These are phyloP conservation scores for Leptothorax acervorum DNA, from an alignment of 2,888 invertebrate species.

Conservation along the genomic window DNA sequence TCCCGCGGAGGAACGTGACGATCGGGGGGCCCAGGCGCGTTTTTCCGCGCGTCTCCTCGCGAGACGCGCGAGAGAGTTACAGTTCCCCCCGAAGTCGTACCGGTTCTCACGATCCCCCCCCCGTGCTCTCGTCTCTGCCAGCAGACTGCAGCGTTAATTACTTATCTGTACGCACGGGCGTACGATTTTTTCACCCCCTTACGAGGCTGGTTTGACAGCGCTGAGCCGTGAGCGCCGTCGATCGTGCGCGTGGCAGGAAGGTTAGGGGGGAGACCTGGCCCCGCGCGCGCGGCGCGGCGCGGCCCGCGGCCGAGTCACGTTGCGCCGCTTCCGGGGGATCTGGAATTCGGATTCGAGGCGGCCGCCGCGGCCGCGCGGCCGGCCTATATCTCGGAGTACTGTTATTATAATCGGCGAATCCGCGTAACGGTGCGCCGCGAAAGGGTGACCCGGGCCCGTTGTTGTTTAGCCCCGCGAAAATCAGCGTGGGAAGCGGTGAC, in stretches of 20 bases:
- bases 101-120: neutral
- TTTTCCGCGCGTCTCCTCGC: neutral
- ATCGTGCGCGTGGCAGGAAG: conserved; percentile 54
- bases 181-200: neutral
- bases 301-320: neutral
- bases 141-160: neutral
- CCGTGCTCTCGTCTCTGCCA: no score
- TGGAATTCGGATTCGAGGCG: conserved; percentile 63
- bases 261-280: conserved; percentile 55
- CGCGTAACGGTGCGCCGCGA: conserved; percentile 18
- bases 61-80: neutral
- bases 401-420: conserved; percentile 32
- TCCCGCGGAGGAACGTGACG: no score
- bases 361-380: conserved; percentile 8
- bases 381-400: conserved; percentile 43
- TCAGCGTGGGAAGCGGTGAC: conserved; percentile 8
- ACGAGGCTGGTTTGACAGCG: conserved; percentile 34
- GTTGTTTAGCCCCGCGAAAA: conserved; percentile 37
- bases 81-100: neutral
- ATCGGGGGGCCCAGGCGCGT: neutral
- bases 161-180: neutral
- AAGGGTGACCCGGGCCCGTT: neutral
- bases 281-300: neutral
- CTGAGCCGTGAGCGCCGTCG: neutral
- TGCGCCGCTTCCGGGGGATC: conserved; percentile 48